Percentiles rank a stretch among this genome's conserved stretches.
Conservation (phyloP, 2,888 invertebrate species). For the Heteropelma amictum region DNA sequence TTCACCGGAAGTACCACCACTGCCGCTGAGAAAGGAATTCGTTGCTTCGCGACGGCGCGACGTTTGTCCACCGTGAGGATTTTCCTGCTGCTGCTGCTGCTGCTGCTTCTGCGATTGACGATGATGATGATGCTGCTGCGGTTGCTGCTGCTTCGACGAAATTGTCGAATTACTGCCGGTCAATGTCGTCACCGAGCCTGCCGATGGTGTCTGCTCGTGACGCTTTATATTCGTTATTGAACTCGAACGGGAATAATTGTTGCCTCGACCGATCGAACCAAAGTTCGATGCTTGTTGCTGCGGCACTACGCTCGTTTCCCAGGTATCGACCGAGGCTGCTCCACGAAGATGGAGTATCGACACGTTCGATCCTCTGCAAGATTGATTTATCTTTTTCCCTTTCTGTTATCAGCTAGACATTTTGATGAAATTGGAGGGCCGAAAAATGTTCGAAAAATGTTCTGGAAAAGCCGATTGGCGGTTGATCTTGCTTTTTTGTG, state of each 20-base stretch:
- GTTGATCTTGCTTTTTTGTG: no score
- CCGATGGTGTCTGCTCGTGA: constrained; percentile 60
- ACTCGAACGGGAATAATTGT: constrained; percentile 65
- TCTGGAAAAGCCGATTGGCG: no score
- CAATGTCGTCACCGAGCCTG: constrained; percentile 47
- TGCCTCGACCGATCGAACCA: constrained; percentile 42
- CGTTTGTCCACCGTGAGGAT: constrained; percentile 63
- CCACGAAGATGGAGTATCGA: constrained; percentile 80
- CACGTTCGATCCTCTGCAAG: constrained; percentile 80
- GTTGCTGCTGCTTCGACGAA: constrained; percentile 71
- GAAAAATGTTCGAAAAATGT: no score
- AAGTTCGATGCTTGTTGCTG: constrained; percentile 56
- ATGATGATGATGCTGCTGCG: constrained; percentile 57
- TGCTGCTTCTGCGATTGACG: constrained; percentile 60
- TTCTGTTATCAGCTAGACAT: background rate
- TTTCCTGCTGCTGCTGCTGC: constrained; percentile 60
- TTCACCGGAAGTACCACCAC: constrained; percentile 78
- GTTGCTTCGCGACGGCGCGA: constrained; percentile 69
- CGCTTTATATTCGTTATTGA: constrained; percentile 71
- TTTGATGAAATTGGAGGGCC: no score
- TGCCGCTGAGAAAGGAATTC: constrained; percentile 73
- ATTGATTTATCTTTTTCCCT: background rate
- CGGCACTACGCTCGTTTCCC: constrained; percentile 78
- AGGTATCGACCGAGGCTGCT: constrained; percentile 80
- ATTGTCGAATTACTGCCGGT: constrained; percentile 69